phyloP scores from a whole-genome alignment of 1,140 invertebrate genomes.

The Aphelinus atriplicis region DNA sequence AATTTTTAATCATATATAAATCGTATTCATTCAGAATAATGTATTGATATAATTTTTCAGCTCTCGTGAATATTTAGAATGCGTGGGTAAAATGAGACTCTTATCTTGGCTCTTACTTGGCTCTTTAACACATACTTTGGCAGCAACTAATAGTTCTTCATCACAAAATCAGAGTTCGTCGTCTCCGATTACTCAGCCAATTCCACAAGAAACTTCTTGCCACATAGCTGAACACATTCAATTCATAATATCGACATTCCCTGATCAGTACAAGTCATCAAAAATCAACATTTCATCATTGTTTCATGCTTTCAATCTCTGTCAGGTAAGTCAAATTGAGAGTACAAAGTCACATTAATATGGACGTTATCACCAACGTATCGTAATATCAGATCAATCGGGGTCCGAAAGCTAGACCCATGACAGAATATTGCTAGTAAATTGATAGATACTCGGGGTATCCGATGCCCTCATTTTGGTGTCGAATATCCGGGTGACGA shows the following conservation, averaged over 20 bases:
- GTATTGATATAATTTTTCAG: conserved; percentile 61
- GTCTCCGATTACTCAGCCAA: conserved; percentile 78
- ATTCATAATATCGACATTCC: conserved; percentile 94
- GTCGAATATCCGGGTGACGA: too few species aligned
- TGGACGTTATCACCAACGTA: too few species aligned
- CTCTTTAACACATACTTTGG: conserved; percentile 85
- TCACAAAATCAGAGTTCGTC: conserved; percentile 55
- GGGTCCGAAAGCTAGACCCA: too few species aligned
- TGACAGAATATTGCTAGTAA: too few species aligned
- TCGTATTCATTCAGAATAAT: too few species aligned
- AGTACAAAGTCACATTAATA: too few species aligned
- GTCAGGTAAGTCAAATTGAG: conserved; percentile 68
- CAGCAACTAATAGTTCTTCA: conserved; percentile 55
- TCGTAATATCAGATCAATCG: too few species aligned
- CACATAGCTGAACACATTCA: conserved; percentile 98
- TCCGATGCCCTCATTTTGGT: too few species aligned
- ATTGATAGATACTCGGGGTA: too few species aligned
- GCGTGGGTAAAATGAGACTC: conserved; percentile 91
- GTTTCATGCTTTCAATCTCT: conserved; percentile 84
- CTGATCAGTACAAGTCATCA: conserved; percentile 91
- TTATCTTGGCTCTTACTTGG: conserved; percentile 96
- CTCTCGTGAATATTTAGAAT: conserved; percentile 94
- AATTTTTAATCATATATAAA: too few species aligned
- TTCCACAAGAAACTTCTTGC: conserved; percentile 94
- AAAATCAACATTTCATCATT: conserved; percentile 92